Evolutionary conservation across 2,888 invertebrate genomes (phyloP).

Genomic region (Drymonia ruficornis): DNA sequence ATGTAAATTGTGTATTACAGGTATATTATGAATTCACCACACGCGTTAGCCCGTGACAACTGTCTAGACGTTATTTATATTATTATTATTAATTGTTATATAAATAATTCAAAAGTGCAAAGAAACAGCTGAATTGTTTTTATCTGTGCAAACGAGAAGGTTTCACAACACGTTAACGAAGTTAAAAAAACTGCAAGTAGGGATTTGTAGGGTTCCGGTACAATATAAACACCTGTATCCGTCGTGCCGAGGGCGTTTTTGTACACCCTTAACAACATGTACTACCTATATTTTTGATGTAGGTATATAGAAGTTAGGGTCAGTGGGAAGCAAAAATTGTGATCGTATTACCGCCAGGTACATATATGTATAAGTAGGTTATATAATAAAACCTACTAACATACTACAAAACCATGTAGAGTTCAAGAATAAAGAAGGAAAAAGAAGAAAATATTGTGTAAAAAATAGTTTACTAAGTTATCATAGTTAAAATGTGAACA

Average conservation of each 20-base stretch:
- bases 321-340: no score
- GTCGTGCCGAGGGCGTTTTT: constrained; percentile 37
- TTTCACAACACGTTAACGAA: constrained; percentile 31
- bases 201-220: constrained; percentile 60
- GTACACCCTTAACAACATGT: constrained; percentile 11
- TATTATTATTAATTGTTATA: no score
- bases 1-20: no score
- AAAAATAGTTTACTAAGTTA: no score
- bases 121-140: constrained; percentile 1
- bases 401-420: no score
- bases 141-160: constrained; percentile 27
- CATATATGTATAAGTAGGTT: no score
- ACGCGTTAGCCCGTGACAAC: background rate
- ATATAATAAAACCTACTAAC: no score
- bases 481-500: no score
- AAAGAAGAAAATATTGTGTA: no score
- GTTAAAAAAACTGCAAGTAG: constrained; percentile 51
- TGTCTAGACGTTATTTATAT: background rate
- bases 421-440: no score
- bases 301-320: background rate
- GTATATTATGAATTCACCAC: background rate
- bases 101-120: background rate
- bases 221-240: constrained; percentile 74
- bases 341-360: no score
- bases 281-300: background rate